phyloP scores from a whole-genome alignment of 30 jellyfish, hydroid and myxozoan species.

The Aurelia sp. region DNA sequence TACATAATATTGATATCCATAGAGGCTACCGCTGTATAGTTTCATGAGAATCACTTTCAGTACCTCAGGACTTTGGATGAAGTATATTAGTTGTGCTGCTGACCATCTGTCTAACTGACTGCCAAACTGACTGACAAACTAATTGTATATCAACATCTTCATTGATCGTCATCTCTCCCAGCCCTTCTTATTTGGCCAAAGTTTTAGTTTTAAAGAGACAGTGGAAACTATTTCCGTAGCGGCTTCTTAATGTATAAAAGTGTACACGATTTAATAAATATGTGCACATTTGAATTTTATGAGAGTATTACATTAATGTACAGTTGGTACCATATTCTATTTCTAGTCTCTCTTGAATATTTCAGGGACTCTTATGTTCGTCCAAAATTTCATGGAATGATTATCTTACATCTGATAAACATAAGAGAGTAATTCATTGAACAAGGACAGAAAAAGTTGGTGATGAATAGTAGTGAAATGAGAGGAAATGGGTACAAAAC shows the following conservation, averaged over 20 bases:
- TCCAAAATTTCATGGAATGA: too few species aligned
- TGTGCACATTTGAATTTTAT: conserved; percentile 81
- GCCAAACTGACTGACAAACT: not conserved
- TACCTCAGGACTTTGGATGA: not conserved
- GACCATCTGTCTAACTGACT: not conserved
- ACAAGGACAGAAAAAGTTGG: too few species aligned
- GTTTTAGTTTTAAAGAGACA: conserved; percentile 55
- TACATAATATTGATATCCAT: conserved; percentile 59
- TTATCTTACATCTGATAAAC: too few species aligned
- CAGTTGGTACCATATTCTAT: conserved; percentile 57
- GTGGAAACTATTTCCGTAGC: conserved; percentile 51
- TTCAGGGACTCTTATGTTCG: not conserved
- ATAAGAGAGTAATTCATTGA: too few species aligned
- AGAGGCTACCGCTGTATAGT: conserved; percentile 72
- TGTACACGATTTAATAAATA: conserved; percentile 49
- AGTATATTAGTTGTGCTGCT: not conserved
- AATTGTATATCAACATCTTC: not conserved
- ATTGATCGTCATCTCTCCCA: too few species aligned
- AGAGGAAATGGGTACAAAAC: too few species aligned
- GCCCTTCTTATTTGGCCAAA: conserved; percentile 8
- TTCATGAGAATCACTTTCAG: conserved; percentile 21
- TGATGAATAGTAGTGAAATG: too few species aligned
- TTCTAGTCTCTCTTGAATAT: conserved; percentile 29
- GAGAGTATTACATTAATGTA: conserved; percentile 46
- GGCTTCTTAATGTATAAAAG: conserved; percentile 18